Evolutionary conservation across 2,113 vertebrate species (phyloP).

Genomic region (Amblyornis subalaris): DNA sequence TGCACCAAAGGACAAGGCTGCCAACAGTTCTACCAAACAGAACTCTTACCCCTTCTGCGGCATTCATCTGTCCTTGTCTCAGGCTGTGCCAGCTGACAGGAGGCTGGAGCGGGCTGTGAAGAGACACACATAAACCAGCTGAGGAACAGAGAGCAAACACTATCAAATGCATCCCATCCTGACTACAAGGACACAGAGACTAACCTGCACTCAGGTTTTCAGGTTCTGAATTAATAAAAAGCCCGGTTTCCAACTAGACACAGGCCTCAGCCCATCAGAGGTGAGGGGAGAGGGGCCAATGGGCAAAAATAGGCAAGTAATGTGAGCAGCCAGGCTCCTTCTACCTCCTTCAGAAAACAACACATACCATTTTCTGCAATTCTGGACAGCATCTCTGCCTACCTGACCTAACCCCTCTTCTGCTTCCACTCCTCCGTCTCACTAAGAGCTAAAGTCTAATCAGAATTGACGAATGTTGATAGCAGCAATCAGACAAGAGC

Average conservation of each 20-base stretch:
- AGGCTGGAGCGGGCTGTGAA: background rate
- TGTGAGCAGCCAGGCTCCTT: background rate
- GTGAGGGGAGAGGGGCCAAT: background rate
- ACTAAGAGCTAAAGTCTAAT: background rate
- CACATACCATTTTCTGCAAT: background rate
- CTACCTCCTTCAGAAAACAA: background rate
- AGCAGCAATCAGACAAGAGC: background rate
- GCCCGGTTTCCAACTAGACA: background rate
- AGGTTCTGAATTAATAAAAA: background rate
- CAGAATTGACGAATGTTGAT: background rate
- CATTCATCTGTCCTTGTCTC: accelerated
- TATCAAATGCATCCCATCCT: background rate
- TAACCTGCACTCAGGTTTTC: too few relatives aligned
- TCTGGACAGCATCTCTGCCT: background rate
- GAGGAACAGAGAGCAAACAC: background rate
- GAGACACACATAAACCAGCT: background rate
- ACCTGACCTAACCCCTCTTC: background rate
- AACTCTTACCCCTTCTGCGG: background rate
- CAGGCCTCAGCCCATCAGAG: background rate
- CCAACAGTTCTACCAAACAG: background rate
- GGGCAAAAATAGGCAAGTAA: background rate
- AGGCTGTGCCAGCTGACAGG: background rate
- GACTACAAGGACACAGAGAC: background rate
- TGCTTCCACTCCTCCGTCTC: background rate
- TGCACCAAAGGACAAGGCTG: background rate